These are phyloP conservation scores for Syngnathus rostellatus DNA, from an alignment of 2,797 vertebrate genomes.

Conservation along the genomic window DNA sequence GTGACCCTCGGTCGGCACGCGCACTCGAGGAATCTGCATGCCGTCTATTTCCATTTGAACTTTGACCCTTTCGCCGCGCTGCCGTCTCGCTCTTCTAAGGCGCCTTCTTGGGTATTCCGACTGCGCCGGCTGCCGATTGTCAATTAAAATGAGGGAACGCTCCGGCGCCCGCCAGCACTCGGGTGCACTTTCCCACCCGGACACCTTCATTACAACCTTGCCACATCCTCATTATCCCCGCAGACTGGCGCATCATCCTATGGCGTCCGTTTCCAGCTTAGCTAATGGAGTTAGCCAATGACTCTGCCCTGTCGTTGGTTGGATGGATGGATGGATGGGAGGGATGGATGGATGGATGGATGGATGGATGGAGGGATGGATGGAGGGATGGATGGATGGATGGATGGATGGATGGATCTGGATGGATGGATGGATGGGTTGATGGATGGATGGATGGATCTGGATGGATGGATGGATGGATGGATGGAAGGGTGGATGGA, in stretches of 20 bases:
- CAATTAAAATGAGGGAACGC: slow-evolving; percentile 4
- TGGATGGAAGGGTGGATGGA: too few species aligned
- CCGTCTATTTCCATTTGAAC: slow-evolving; percentile 7
- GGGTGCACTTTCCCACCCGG: slow-evolving; percentile 16
- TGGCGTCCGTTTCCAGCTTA: background rate
- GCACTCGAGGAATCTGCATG: slow-evolving; percentile 1
- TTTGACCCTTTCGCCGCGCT: background rate
- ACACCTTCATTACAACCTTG: slow-evolving; percentile 10
- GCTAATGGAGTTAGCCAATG: too few species aligned
- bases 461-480: too few species aligned
- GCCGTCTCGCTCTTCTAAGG: background rate
- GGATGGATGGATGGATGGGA: too few species aligned
- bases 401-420: too few species aligned
- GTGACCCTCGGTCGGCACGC: background rate
- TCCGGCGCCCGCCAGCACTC: slow-evolving; percentile 14
- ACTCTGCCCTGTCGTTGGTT: too few species aligned
- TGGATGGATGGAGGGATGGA: too few species aligned
- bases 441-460: too few species aligned
- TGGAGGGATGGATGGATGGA: too few species aligned
- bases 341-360: too few species aligned
- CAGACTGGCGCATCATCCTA: slow-evolving; percentile 40
- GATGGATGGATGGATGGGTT: too few species aligned
- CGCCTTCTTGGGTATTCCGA: background rate
- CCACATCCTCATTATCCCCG: slow-evolving; percentile 41
- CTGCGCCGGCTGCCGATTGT: background rate